phyloP scores from a whole-genome alignment of 1,140 invertebrate species.

The Neomicropteryx cornuta region DNA sequence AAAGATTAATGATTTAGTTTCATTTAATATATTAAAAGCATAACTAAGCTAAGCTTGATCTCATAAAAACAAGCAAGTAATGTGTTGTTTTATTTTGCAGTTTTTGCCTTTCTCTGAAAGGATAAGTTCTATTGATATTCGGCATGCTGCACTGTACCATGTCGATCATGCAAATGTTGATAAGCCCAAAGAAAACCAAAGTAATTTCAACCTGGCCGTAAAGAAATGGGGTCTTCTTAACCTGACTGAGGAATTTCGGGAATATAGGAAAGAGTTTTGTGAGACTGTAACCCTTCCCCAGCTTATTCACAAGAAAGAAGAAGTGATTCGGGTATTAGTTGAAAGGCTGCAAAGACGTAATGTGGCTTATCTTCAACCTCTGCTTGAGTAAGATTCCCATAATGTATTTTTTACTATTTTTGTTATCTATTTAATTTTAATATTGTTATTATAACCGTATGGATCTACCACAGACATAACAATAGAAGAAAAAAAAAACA shows the following conservation, averaged over 20 bases:
- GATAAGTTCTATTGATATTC: conserved; percentile 71
- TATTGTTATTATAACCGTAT: too few relatives aligned
- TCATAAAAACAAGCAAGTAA: conserved; percentile 8
- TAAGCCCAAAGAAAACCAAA: conserved; percentile 54
- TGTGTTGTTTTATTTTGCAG: conserved; percentile 51
- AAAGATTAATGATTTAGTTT: conserved; percentile 7
- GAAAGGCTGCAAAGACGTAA: conserved; percentile 61
- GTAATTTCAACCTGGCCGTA: conserved; percentile 70
- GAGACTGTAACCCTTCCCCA: conserved; percentile 69
- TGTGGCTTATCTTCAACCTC: conserved; percentile 60
- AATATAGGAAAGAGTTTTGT: conserved; percentile 60
- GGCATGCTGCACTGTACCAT: conserved; percentile 54
- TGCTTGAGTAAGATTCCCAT: conserved; percentile 75
- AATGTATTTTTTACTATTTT: too few relatives aligned
- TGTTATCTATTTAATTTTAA: too few relatives aligned
- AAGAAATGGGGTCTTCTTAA: conserved; percentile 81
- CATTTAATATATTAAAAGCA: conserved; percentile 7
- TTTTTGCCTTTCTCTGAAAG: conserved; percentile 79
- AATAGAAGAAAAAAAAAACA: too few relatives aligned
- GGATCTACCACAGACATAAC: too few relatives aligned
- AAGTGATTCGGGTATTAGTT: conserved; percentile 57
- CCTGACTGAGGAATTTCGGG: conserved; percentile 67
- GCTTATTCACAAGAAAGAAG: conserved; percentile 65
- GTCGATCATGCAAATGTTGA: conserved; percentile 56
- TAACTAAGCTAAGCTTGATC: conserved; percentile 10